These are phyloP conservation scores for Noturus placidus DNA, from an alignment of 2,113 vertebrate genomes.

Conservation along the genomic window DNA sequence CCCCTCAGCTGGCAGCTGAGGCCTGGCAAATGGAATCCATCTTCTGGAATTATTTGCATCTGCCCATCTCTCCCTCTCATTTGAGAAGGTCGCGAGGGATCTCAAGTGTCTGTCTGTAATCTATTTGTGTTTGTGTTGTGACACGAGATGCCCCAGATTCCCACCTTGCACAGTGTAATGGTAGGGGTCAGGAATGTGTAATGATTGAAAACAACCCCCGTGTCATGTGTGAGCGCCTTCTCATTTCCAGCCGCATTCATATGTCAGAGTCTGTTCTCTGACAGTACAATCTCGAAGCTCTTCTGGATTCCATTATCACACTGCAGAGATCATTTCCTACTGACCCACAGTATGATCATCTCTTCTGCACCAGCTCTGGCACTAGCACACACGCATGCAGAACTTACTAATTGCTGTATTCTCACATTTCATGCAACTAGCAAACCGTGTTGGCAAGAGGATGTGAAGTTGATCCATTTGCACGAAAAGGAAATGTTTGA, in stretches of 20 bases:
- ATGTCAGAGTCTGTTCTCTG: constrained; percentile 61
- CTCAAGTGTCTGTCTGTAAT: constrained; percentile 10
- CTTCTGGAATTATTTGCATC: constrained; percentile 15
- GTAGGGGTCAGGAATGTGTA: constrained; percentile 4
- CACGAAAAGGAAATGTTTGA: background rate
- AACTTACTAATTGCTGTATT: constrained; percentile 68
- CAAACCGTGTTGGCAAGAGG: background rate
- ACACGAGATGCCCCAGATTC: background rate
- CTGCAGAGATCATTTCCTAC: constrained; percentile 67
- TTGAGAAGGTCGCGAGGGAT: background rate
- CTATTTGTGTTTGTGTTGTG: constrained; percentile 7
- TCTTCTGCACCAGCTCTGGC: constrained; percentile 52
- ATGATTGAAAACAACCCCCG: constrained; percentile 25
- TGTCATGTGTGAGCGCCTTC: background rate
- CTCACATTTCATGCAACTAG: constrained; percentile 61
- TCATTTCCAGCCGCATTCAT: constrained; percentile 50
- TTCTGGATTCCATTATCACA: constrained; percentile 67
- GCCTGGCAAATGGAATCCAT: constrained; percentile 23
- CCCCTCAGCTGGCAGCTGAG: constrained; percentile 27
- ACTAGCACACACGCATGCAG: background rate
- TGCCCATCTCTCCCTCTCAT: constrained; percentile 27
- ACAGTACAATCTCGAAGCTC: constrained; percentile 65
- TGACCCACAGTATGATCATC: constrained; percentile 62
- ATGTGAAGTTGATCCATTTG: background rate
- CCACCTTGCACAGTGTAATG: constrained; percentile 6